Percentiles rank a stretch among this genome's conserved stretches.
Conservation (phyloP, 2,888 invertebrate species). For the Pogonocherus hispidulus region DNA sequence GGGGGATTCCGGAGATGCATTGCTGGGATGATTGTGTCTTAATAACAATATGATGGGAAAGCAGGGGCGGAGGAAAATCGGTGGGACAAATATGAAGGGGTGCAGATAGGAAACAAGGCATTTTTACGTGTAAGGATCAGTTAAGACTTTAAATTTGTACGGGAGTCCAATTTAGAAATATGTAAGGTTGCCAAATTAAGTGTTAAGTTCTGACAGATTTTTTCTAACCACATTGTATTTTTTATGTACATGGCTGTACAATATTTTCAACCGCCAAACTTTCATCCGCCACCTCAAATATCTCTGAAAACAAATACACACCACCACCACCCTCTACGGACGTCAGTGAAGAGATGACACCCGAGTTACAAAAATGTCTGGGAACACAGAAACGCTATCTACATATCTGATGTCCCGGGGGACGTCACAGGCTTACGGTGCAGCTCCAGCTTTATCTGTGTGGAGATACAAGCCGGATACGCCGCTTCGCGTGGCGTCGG, state of each 20-base stretch:
- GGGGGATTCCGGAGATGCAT: not conserved
- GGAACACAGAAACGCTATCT: slow-evolving; percentile 67
- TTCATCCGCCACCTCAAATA: no score
- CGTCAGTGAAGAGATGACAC: slow-evolving; percentile 30
- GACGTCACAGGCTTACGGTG: slow-evolving; percentile 46
- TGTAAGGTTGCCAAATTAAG: no score
- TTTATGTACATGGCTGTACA: no score
- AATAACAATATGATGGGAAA: not conserved
- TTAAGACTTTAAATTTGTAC: no score
- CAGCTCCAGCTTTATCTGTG: slow-evolving; percentile 41
- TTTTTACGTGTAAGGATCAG: no score
- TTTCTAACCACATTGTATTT: no score
- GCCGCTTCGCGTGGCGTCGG: slow-evolving; percentile 26
- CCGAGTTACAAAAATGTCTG: slow-evolving; percentile 40
- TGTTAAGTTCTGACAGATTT: no score
- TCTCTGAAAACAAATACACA: no score
- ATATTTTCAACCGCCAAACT: no score
- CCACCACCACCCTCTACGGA: not conserved
- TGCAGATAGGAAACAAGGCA: no score
- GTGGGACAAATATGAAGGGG: no score
- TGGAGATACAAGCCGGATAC: slow-evolving; percentile 24
- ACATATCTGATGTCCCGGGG: slow-evolving; percentile 67
- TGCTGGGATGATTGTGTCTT: not conserved
- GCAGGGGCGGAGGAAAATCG: not conserved
- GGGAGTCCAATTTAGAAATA: no score